Percentiles rank a stretch among this genome's conserved stretches.
phyloP scores from a whole-genome alignment of 2,113 vertebrate species.

The Pangasianodon gigas region DNA sequence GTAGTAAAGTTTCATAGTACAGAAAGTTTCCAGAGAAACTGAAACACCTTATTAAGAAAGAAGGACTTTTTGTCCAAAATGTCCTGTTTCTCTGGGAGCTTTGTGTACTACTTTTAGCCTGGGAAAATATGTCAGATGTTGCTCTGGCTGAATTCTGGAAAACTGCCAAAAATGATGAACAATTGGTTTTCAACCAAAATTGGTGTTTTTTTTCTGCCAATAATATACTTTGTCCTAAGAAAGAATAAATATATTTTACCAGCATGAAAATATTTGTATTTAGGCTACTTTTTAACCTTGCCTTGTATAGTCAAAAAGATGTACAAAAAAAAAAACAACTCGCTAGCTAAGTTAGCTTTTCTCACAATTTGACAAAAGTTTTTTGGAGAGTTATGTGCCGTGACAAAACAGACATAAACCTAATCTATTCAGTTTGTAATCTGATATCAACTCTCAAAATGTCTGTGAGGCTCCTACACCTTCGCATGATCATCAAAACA shows the following conservation, averaged over 20 bases:
- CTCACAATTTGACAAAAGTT: neutral
- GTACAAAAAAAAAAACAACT: neutral
- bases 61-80: neutral
- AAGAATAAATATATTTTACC: neutral
- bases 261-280: neutral
- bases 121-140: neutral
- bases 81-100: neutral
- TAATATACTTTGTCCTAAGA: neutral
- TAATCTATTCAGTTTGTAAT: neutral
- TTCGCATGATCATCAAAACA: neutral
- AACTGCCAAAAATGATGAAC: neutral
- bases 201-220: neutral
- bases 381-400: neutral
- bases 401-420: neutral
- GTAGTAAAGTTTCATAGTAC: neutral
- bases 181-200: neutral
- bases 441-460: neutral
- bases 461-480: neutral
- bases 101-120: neutral
- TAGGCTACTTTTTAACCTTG: neutral
- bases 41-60: neutral
- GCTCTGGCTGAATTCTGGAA: neutral
- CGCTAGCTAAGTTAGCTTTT: neutral
- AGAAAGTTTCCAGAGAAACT: neutral
- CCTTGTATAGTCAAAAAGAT: neutral